phyloP scores from a whole-genome alignment of 2,888 invertebrate species.

The Oligia fasciuncula region DNA sequence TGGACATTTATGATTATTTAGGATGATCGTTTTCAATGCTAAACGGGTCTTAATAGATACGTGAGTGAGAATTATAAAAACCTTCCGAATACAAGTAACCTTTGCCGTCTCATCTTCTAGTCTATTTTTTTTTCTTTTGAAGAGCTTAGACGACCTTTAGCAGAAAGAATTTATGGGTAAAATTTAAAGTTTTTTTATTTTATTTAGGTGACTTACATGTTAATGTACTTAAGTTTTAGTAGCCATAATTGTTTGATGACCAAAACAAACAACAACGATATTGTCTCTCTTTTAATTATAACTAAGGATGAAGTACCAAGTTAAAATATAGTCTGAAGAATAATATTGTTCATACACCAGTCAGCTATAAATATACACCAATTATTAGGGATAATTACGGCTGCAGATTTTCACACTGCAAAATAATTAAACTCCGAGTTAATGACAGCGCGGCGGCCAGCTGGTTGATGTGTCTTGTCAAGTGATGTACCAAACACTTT shows the following conservation, averaged over 20 bases:
- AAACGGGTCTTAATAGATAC: too few species aligned
- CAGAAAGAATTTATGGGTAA: background rate
- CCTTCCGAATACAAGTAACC: too few species aligned
- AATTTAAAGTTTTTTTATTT: background rate
- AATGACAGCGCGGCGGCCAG: conserved; percentile 29
- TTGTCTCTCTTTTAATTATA: background rate
- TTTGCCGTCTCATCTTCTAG: background rate
- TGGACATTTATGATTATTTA: background rate
- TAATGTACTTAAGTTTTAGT: background rate
- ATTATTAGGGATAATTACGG: conserved; percentile 42
- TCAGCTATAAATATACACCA: conserved; percentile 9
- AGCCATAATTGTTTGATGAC: background rate
- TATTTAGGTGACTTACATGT: background rate
- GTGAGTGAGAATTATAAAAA: too few species aligned
- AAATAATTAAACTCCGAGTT: conserved; percentile 37
- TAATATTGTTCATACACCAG: background rate
- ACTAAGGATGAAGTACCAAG: background rate
- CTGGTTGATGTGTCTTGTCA: conserved; percentile 17
- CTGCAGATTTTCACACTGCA: conserved; percentile 31
- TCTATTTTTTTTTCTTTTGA: background rate
- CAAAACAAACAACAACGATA: background rate
- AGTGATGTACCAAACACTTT: conserved; percentile 24
- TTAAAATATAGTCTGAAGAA: conserved; percentile 3
- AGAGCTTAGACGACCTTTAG: background rate
- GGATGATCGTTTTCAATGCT: too few species aligned